Percentiles rank a stretch among this genome's conserved stretches.
These are phyloP conservation scores for Masticophis lateralis DNA, from an alignment of 2,797 vertebrate genomes.

Conservation along the genomic window DNA sequence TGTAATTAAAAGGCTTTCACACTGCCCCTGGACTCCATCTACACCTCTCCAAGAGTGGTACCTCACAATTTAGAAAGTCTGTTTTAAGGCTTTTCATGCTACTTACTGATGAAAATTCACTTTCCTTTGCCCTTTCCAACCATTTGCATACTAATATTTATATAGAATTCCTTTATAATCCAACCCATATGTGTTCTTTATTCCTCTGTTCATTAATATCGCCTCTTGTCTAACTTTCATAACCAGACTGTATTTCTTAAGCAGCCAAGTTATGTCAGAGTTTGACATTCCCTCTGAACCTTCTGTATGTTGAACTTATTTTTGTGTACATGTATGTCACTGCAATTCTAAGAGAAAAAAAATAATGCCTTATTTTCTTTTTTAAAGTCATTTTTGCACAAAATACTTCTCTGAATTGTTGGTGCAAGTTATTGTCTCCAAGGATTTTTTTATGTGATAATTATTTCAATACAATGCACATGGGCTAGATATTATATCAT, in stretches of 20 bases:
- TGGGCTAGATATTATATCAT: background rate
- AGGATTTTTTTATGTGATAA: background rate
- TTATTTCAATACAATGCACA: background rate
- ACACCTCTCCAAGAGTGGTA: background rate
- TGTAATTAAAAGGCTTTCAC: background rate
- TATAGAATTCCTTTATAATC: background rate
- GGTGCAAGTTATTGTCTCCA: background rate
- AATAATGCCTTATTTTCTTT: background rate
- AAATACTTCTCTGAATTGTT: background rate
- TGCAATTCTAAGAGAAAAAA: background rate
- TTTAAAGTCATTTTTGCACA: background rate
- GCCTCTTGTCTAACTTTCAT: background rate
- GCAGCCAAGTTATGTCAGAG: background rate
- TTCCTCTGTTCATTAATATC: background rate
- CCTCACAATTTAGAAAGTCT: background rate
- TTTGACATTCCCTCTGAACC: background rate
- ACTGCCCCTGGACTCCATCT: background rate
- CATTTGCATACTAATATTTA: background rate
- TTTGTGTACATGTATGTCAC: background rate
- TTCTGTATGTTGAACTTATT: background rate
- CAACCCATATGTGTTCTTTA: background rate
- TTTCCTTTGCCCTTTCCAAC: background rate
- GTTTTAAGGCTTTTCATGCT: background rate
- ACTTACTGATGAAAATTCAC: background rate
- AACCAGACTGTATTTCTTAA: no score